Percentiles rank a stretch among this genome's conserved stretches.
These are phyloP conservation scores for Ictalurus punctatus DNA, from an alignment of 2,113 vertebrate species.

Conservation along the genomic window DNA sequence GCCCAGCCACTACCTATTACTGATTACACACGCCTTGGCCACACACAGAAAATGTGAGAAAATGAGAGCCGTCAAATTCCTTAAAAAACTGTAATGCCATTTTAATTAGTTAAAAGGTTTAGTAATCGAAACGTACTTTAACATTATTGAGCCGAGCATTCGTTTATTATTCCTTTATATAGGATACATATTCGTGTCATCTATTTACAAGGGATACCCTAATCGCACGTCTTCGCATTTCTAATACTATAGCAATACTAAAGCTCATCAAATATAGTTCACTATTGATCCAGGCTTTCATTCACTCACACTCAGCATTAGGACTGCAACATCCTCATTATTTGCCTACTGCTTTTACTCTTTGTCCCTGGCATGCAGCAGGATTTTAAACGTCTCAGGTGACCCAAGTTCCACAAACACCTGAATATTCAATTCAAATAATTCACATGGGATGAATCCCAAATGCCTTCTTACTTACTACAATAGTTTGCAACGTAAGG, in stretches of 20 bases:
- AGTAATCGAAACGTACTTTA: neutral
- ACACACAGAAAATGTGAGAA: neutral
- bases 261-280: neutral
- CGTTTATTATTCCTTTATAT: neutral
- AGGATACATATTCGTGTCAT: neutral
- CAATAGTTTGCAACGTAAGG: neutral
- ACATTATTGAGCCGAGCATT: neutral
- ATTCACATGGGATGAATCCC: neutral
- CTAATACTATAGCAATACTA: neutral
- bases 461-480: neutral
- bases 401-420: neutral
- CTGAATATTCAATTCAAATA: neutral
- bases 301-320: neutral
- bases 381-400: neutral
- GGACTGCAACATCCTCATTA: neutral
- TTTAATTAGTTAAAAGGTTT: neutral
- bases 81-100: neutral
- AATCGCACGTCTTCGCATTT: neutral
- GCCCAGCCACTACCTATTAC: constrained; percentile 18
- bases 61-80: neutral
- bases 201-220: neutral
- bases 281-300: neutral
- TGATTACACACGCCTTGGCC: constrained; percentile 14
- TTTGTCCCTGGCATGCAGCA: neutral
- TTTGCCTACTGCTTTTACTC: neutral